These are phyloP conservation scores for Cecropterus lyciades DNA, from an alignment of 1,140 invertebrate species.

Conservation along the genomic window DNA sequence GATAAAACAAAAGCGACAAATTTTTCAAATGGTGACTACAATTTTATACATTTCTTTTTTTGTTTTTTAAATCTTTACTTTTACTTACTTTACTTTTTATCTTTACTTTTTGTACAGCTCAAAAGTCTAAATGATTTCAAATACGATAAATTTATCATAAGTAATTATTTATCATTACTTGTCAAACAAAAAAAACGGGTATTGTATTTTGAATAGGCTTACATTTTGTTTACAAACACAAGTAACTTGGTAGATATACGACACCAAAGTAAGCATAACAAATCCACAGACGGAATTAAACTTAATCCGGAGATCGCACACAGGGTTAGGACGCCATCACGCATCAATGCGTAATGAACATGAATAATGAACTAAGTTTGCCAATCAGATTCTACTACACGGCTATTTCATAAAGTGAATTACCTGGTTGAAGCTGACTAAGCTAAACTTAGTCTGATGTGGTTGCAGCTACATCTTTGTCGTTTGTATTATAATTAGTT, in stretches of 20 bases:
- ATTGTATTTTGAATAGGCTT: too few species aligned
- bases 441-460: background rate
- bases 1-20: too few species aligned
- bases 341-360: conserved; percentile 36
- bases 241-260: background rate
- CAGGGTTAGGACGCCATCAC: conserved; percentile 30
- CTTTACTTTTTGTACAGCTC: too few species aligned
- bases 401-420: conserved; percentile 32
- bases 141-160: too few species aligned
- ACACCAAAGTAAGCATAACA: conserved; percentile 11
- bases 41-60: too few species aligned
- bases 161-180: too few species aligned
- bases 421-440: conserved; percentile 12
- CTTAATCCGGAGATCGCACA: conserved; percentile 27
- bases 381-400: conserved; percentile 26
- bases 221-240: background rate
- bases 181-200: too few species aligned
- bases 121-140: too few species aligned
- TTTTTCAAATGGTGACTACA: too few species aligned
- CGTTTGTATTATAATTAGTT: too few species aligned
- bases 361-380: conserved; percentile 37
- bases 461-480: background rate
- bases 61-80: too few species aligned
- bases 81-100: too few species aligned
- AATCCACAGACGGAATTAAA: conserved; percentile 17